Conservation (phyloP, 2,888 invertebrate species). For the Thecophora atra region DNA sequence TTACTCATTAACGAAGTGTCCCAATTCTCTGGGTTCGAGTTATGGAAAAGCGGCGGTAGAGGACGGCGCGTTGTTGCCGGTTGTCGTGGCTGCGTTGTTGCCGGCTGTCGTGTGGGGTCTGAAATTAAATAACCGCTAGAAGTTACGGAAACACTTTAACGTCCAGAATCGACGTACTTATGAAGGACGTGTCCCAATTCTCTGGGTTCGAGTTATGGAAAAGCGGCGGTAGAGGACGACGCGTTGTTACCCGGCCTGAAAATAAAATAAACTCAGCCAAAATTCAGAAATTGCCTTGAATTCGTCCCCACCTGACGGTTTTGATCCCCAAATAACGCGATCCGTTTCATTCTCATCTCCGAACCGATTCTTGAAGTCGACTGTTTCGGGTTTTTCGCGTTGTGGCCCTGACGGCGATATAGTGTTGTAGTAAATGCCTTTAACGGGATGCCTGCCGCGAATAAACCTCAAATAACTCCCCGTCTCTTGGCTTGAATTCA, state of each 20-base stretch:
- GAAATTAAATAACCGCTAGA: background rate
- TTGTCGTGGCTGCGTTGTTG: no score
- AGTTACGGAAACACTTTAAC: background rate
- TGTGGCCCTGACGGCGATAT: conserved; percentile 28
- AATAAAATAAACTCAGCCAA: background rate
- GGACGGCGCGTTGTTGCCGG: background rate
- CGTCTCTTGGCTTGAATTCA: background rate
- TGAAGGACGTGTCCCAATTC: conserved; percentile 49
- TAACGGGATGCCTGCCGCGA: conserved; percentile 40
- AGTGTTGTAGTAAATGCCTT: conserved; percentile 41
- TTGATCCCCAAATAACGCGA: conserved; percentile 48
- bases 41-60: conserved; percentile 49
- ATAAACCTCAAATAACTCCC: background rate
- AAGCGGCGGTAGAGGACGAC: conserved; percentile 45
- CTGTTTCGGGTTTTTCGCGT: background rate
- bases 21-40: conserved; percentile 49
- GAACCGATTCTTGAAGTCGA: conserved; percentile 42
- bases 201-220: conserved; percentile 51
- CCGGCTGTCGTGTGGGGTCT: conserved; percentile 34
- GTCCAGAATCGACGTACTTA: conserved; percentile 38
- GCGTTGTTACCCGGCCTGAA: conserved; percentile 15
- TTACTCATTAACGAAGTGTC: conserved; percentile 49
- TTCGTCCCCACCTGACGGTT: background rate
- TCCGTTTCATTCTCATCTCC: conserved; percentile 46
- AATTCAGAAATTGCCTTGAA: background rate